These are phyloP conservation scores for Pantala flavescens DNA, from an alignment of 1,140 invertebrate genomes.

Conservation along the genomic window DNA sequence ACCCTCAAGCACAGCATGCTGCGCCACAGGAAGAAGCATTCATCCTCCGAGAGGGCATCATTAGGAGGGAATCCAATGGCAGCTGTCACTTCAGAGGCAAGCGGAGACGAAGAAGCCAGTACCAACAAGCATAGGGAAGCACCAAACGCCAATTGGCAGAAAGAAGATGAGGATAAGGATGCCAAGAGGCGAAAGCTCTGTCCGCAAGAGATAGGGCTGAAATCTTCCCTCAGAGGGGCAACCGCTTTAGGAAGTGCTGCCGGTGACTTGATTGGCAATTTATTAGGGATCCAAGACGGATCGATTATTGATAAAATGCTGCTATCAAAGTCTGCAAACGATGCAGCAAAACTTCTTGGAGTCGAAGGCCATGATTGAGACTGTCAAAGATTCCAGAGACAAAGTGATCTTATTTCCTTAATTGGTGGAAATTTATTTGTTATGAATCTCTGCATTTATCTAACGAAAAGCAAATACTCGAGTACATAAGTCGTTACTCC, in stretches of 20 bases:
- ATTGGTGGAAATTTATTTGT: background rate
- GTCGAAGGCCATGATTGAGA: slow-evolving; percentile 34
- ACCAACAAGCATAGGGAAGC: slow-evolving; percentile 40
- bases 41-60: slow-evolving; percentile 31
- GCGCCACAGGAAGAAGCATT: slow-evolving; percentile 77
- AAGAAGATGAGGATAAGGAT: slow-evolving; percentile 19
- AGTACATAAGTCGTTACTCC: background rate
- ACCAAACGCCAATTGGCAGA: slow-evolving; percentile 21
- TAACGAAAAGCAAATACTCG: background rate
- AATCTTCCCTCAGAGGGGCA: background rate
- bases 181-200: background rate
- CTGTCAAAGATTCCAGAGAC: background rate
- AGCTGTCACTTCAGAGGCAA: slow-evolving; percentile 33
- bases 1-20: slow-evolving; percentile 91
- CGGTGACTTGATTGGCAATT: slow-evolving; percentile 74
- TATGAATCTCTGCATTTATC: too few species aligned
- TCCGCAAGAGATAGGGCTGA: slow-evolving; percentile 8
- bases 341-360: slow-evolving; percentile 76
- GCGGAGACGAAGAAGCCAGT: slow-evolving; percentile 36
- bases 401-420: background rate
- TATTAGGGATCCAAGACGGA: slow-evolving; percentile 75
- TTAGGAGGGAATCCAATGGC: background rate
- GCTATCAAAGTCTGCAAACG: slow-evolving; percentile 61
- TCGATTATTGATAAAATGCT: slow-evolving; percentile 79
- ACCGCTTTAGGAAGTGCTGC: slow-evolving; percentile 22